Evolutionary conservation across 2,113 vertebrate genomes (phyloP), one percentile per base, ranked within the genome.

Genomic region (Brachypteracias leptosomus): DNA sequence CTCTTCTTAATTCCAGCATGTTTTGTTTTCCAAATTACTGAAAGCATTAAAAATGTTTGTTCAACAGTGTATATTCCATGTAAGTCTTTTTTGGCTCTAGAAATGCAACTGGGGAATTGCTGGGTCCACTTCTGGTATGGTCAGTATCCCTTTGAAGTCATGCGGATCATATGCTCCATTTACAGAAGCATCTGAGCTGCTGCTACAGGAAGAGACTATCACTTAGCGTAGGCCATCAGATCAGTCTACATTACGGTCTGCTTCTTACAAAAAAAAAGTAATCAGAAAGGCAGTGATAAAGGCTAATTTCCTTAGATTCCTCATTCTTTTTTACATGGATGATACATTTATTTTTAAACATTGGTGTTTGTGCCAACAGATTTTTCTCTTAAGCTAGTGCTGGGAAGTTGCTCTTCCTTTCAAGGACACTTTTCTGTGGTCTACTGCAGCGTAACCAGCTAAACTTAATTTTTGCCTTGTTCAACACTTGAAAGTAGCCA

Each of bases 401-500:
- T 89, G 70, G 88, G 84, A 88, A 92, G 95, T 75, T 61, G 44
- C 40, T 67, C 25, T 92, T 81, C 38, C 51, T 91, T 70, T 85
- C 33, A 58, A 91, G 77, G 94, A 85, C 58, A 26, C 77, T 91
- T 25, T 51, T 68, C 16, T 73, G 58, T 65, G 59, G 42, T 74
- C 57, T 92, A 2, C 75, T 90, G 35, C 57, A 95, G 35, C 35
- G 36, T 38, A 67, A 61, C 44, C 65, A 88, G 54, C 71, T 85
- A 36, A 72, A 68, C 25, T 52, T 82, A 18, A 88, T 70, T 52
- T 89, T 66, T 79, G 42, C 35, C 66, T 85, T 72, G 66, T 80
- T 95, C 65, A 74, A 6, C 29, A 26, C 71, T 61, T 79, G n/a
- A 68, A 85, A 93, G 36, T n/a, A 82, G 10, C 70, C 1, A 1